Percentiles rank a stretch among this genome's conserved stretches.
Conservation (phyloP, 37 sponge, comb jelly and placozoan genomes). For the Beroe ovata region DNA sequence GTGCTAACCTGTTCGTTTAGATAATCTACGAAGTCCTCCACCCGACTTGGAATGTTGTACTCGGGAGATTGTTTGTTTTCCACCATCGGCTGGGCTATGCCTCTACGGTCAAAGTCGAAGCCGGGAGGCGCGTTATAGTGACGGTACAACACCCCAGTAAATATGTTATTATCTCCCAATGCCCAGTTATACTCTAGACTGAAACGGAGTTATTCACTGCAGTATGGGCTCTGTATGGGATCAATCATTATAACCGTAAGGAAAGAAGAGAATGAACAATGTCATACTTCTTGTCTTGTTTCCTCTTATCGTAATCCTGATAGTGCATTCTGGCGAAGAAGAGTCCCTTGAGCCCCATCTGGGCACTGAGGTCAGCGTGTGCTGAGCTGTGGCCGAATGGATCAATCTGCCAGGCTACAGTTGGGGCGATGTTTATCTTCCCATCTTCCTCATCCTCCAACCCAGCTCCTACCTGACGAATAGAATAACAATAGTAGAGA, state of each 20-base stretch:
- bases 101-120: constrained; percentile 48
- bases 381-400: constrained; percentile 70
- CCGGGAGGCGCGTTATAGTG: constrained; percentile 63
- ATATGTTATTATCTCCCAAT: constrained; percentile 67
- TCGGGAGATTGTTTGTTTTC: constrained; percentile 55
- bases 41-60: constrained; percentile 79
- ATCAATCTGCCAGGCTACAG: constrained; percentile 61
- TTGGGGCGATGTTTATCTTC: neutral
- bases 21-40: constrained; percentile 72
- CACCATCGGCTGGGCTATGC: constrained; percentile 30
- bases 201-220: too few species aligned
- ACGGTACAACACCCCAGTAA: constrained; percentile 77
- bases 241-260: too few species aligned
- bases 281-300: constrained; percentile 76
- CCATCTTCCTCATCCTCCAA: neutral
- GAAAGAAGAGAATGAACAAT: too few species aligned
- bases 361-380: constrained; percentile 75
- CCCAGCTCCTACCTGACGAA: neutral
- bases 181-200: constrained; percentile 58
- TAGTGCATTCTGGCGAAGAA: constrained; percentile 95
- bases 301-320: constrained; percentile 72
- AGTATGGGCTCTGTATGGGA: too few species aligned
- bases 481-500: too few species aligned
- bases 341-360: constrained; percentile 87
- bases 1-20: constrained; percentile 66